Conservation (phyloP, 1,140 invertebrate species). For the Drosophila carrolli region DNA sequence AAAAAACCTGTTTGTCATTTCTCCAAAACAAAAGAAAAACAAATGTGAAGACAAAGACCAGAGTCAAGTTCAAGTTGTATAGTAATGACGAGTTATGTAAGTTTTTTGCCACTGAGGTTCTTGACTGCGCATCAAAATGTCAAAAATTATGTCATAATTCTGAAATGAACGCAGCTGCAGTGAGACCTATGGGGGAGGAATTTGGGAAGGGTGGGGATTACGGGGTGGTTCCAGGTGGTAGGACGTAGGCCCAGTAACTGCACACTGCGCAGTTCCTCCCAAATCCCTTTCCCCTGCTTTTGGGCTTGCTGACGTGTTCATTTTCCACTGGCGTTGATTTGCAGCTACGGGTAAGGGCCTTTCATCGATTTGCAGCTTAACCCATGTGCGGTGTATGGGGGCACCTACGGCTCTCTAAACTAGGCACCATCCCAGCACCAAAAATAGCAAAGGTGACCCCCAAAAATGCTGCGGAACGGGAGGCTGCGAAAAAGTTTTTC, state of each 20-base stretch:
- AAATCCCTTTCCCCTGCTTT: conserved; percentile 11
- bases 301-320: conserved; percentile 56
- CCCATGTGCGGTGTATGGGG: neutral
- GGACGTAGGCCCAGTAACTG: conserved; percentile 50
- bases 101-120: neutral
- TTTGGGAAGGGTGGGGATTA: conserved; percentile 9
- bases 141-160: conserved; percentile 65
- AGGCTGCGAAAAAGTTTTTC: conserved; percentile 48
- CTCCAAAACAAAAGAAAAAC: conserved; percentile 2
- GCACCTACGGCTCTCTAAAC: conserved; percentile 6
- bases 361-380: conserved; percentile 51
- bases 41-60: conserved; percentile 24
- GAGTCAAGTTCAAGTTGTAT: conserved; percentile 40
- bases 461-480: conserved; percentile 30
- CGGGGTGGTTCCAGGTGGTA: conserved; percentile 43
- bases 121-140: conserved; percentile 27
- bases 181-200: neutral
- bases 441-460: conserved; percentile 70
- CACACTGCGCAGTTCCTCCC: conserved; percentile 66
- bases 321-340: conserved; percentile 50
- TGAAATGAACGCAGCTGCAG: conserved; percentile 27
- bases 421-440: neutral
- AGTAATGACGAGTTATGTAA: conserved; percentile 33
- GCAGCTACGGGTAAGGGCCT: conserved; percentile 31
- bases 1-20: conserved; percentile 38